Conservation (phyloP, 2,797 vertebrate genomes). For the Coreius guichenoti region DNA sequence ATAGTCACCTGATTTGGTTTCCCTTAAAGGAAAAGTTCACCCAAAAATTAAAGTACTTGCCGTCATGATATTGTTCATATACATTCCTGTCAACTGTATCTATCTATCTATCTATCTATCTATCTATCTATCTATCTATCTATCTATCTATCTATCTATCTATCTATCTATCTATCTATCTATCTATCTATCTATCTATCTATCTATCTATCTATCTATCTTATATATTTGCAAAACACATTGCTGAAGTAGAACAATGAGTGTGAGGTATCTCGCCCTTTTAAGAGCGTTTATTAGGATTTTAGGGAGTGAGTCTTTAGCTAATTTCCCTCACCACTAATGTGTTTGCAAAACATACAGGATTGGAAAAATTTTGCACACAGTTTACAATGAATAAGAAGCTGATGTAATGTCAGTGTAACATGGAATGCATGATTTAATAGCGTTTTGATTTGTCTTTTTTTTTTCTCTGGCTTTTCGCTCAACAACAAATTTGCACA, state of each 20-base stretch:
- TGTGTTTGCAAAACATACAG: constrained; percentile 36
- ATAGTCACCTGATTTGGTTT: constrained; percentile 53
- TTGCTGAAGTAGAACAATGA: not conserved
- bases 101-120: not conserved
- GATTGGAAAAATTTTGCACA: not conserved
- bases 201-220: not conserved
- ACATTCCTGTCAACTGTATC: not conserved
- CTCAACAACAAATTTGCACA: constrained; percentile 26
- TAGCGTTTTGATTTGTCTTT: constrained; percentile 12
- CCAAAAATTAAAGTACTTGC: not conserved
- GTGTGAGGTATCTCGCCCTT: not conserved
- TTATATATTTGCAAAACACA: not conserved
- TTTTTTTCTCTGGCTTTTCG: constrained; percentile 4
- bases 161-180: not conserved
- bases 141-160: not conserved
- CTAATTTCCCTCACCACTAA: constrained; percentile 28
- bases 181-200: not conserved
- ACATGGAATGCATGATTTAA: constrained; percentile 37
- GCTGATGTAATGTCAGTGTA: constrained; percentile 47
- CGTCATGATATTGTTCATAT: not conserved
- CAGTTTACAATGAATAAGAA: constrained; percentile 43
- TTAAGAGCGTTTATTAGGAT: constrained; percentile 16
- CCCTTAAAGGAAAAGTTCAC: not conserved
- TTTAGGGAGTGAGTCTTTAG: not conserved
- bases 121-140: not conserved